Conservation (phyloP, 2,797 vertebrate species). For the Schizopygopsis malacanthus region DNA sequence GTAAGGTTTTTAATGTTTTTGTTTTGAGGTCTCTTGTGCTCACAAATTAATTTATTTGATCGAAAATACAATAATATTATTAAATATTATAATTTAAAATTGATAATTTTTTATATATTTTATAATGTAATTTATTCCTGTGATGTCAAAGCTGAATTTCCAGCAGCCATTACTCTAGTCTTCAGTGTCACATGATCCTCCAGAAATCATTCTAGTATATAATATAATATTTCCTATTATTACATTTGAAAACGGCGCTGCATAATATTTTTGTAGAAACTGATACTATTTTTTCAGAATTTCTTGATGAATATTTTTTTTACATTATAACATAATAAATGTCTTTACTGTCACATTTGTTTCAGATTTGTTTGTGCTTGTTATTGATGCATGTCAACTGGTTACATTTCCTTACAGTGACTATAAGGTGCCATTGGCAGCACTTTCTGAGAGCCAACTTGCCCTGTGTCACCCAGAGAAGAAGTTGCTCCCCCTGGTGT, state of each 20-base stretch:
- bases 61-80: not conserved
- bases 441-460: slow-evolving; percentile 74
- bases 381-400: not conserved
- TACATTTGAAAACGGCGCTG: too few relatives aligned
- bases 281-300: too few relatives aligned
- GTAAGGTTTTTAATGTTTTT: not conserved
- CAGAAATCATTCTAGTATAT: not conserved
- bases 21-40: not conserved
- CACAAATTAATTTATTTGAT: not conserved
- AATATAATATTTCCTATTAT: too few relatives aligned
- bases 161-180: not conserved
- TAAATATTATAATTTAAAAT: not conserved
- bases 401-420: slow-evolving; percentile 62
- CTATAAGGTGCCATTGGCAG: slow-evolving; percentile 69
- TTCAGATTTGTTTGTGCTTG: not conserved
- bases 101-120: not conserved
- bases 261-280: too few relatives aligned
- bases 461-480: slow-evolving; percentile 76
- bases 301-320: too few relatives aligned
- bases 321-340: too few relatives aligned
- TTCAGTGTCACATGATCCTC: not conserved
- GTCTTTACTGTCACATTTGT: too few relatives aligned
- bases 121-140: not conserved
- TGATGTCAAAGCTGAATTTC: not conserved
- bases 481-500: slow-evolving; percentile 77